Percentiles rank a stretch among this genome's conserved stretches.
Evolutionary conservation across 2,797 vertebrate genomes (phyloP).

Genomic region (Choloepus didactylus): DNA sequence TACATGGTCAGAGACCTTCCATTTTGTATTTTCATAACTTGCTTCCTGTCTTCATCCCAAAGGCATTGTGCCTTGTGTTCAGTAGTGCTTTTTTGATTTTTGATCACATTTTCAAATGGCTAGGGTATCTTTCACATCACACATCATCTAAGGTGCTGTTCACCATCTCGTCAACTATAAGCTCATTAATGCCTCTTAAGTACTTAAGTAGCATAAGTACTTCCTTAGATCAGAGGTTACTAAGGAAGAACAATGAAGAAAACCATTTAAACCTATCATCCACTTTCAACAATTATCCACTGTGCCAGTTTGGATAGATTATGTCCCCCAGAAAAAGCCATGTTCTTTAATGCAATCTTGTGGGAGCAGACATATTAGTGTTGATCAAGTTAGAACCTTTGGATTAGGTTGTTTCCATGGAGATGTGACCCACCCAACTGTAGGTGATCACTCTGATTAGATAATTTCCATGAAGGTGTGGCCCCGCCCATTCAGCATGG

Average conservation of each 20-base stretch:
- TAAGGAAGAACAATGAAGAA: slow-evolving; percentile 31
- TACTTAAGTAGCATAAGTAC: background rate
- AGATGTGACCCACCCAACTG: too few relatives aligned
- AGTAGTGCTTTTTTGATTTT: background rate
- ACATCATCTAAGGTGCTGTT: background rate
- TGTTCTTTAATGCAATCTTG: too few relatives aligned
- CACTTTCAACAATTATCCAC: background rate
- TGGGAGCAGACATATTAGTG: too few relatives aligned
- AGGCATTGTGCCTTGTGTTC: background rate
- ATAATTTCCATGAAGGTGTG: too few relatives aligned
- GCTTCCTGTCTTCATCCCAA: background rate
- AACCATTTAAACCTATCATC: background rate
- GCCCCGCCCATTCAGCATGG: too few relatives aligned
- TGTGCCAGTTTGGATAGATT: too few relatives aligned
- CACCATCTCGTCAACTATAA: background rate
- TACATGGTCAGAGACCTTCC: background rate
- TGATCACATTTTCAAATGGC: background rate
- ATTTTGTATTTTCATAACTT: background rate
- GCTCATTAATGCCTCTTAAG: background rate
- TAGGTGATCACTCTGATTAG: too few relatives aligned
- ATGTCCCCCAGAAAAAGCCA: too few relatives aligned
- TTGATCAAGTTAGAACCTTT: too few relatives aligned
- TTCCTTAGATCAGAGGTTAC: too few relatives aligned
- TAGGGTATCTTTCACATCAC: background rate
- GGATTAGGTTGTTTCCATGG: too few relatives aligned